Evolutionary conservation across 2,888 invertebrate species (phyloP).

Genomic region (Tethea ocularis): DNA sequence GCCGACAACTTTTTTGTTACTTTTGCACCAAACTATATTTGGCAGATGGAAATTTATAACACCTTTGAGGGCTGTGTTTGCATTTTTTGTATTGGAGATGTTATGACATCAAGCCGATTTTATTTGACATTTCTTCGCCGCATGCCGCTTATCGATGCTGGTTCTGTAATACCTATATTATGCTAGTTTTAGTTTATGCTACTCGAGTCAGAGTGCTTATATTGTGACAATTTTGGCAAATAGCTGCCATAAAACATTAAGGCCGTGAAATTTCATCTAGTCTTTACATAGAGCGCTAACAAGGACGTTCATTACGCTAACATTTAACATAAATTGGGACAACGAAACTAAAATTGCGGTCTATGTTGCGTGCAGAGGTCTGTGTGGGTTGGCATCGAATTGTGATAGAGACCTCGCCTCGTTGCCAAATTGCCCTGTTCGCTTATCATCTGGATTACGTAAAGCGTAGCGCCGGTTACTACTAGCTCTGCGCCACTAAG

Average conservation of each 20-base stretch:
- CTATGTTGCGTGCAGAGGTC: conserved; percentile 51
- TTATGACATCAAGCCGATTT: no score
- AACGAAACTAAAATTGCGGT: conserved; percentile 61
- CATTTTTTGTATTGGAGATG: no score
- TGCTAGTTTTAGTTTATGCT: background rate
- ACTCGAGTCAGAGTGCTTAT: background rate
- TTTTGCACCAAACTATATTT: conserved; percentile 36
- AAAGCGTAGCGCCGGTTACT: conserved; percentile 33
- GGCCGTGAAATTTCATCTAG: conserved; percentile 23
- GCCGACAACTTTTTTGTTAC: conserved; percentile 20
- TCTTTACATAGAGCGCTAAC: conserved; percentile 17
- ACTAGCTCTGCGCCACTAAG: background rate
- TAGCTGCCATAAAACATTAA: conserved; percentile 32
- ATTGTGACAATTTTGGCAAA: background rate
- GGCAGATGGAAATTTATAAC: conserved; percentile 48
- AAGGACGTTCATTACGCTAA: conserved; percentile 43
- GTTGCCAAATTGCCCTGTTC: conserved; percentile 78
- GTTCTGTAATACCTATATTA: no score
- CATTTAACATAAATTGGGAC: conserved; percentile 70
- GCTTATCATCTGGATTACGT: conserved; percentile 78
- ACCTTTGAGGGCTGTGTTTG: conserved; percentile 23
- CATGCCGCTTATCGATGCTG: no score
- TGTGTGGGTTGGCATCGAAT: conserved; percentile 68
- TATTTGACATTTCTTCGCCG: background rate
- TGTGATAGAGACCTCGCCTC: conserved; percentile 58